Base-by-base conservation (phyloP, 2,797 vertebrate genomes). In the Sylvilagus floridanus region DNA sequence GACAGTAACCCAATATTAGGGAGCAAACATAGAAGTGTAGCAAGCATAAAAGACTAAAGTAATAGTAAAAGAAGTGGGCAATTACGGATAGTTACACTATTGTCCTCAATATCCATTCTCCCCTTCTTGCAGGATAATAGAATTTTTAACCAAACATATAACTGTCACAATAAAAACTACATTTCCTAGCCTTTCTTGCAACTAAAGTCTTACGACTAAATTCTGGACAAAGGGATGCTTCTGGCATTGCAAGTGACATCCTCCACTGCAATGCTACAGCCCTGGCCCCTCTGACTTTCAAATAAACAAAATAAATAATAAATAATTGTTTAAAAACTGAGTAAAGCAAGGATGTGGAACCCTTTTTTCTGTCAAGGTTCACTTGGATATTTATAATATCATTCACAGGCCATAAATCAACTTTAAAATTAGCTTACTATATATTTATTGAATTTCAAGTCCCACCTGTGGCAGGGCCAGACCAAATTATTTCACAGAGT, bases 171-270 rank as follows among this genome's bases (percentile, higher is more conserved):
- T 92, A 86, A 92, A 77, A 22, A 88, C n/a, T 78, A 52, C 11
- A 84, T 65, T 89, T 90, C 32, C 76, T 78, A 95, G 63, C 28
- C n/a, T 88, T 94, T 68, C 71, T 86, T 75, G 26, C 14, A 92
- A 52, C 35, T 81, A 90, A 84, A 76, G 66, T 90, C 52, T 85
- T 89, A 24, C 30, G 60, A 63, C 65, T 75, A 90, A 77, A 88
- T 83, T 93, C 37, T 87, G 19, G 30, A 76, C 47, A 75, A 82
- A 94, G 72, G 52, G 19, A 91, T 37, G 11, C 42, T 68, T 77
- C 60, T 14, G 1, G 7, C 54, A 19, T 63, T 69, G 24, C 62
- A 84, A 6, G 22, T 96, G 85, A 81, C 26, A 93, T 47, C 42
- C 42, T 47, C 42, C 42, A 47, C 42, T 47, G 42, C 42, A 47